Evolutionary conservation across 2,888 invertebrate genomes (phyloP), one percentile per base, ranked within the genome.

Genomic region (Andrena fulva): DNA sequence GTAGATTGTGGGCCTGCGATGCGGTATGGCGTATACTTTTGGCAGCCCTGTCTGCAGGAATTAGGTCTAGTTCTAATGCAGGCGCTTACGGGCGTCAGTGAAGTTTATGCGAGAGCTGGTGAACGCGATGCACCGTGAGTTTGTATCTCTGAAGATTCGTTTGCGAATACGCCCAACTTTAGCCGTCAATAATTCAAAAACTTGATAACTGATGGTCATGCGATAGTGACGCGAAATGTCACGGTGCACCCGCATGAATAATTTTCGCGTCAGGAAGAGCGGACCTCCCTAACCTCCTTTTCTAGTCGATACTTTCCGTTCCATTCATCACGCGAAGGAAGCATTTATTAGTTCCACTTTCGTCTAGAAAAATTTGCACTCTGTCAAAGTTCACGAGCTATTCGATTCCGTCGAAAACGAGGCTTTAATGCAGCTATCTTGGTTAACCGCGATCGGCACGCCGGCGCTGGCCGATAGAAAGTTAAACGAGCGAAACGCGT

Each of bases 81-180:
- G 8, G 8, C 29, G 60, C 4, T 16, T 12, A 16, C 62, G 35
- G 50, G 64, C 48, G 59, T 8, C 20, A 35, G 66, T 33, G 54
- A 78, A 78, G 33, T 68, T 75, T 42, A 54, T 6, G 29, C 10
- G 75, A 42, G 20, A 59, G 24, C 42, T 6, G 1, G 16, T 27
- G 31, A n/a, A 72, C 24, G 31, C 63, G 16, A 63, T 73, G 73
- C 63, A 35, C 54, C 68, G 27, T 6, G 76, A 78, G 77, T 78
- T 78, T 56, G 68, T 76, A 78, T 68, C 68, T 76, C n/a, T 10
- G 8, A 42, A 68, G 78, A 76, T 78, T 62, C 77, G 76, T 78
- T 54, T 76, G 42, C 52, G 42, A 54, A 60, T 62, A 33, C 52
- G 77, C 63, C 75, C 12, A 60, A 67, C 63, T 74, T 42, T 12